phyloP scores from a whole-genome alignment of 2,797 vertebrate species.

The Stomatorhinus walkeri region DNA sequence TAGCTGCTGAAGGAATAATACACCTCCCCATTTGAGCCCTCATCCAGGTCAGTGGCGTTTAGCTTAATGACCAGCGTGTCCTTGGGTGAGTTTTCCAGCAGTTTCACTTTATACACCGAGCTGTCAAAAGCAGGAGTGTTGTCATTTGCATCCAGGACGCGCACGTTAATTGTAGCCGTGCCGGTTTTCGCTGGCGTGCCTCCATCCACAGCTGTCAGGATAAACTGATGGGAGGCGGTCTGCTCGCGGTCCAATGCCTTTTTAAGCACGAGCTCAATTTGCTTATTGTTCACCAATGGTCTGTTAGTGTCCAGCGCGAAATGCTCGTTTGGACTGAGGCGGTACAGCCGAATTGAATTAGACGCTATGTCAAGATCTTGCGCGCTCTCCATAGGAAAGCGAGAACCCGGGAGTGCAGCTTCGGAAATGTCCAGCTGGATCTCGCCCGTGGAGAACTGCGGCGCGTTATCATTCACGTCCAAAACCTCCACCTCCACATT shows the following conservation, averaged over 20 bases:
- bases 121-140: slow-evolving; percentile 85
- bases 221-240: slow-evolving; percentile 75
- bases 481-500: slow-evolving; percentile 82
- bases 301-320: slow-evolving; percentile 87
- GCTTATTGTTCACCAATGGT: slow-evolving; percentile 77
- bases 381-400: slow-evolving; percentile 85
- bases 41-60: slow-evolving; percentile 86
- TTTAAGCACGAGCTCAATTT: slow-evolving; percentile 88
- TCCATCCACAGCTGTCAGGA: slow-evolving; percentile 89
- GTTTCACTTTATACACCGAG: slow-evolving; percentile 80
- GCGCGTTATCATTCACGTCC: slow-evolving; percentile 88
- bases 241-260: slow-evolving; percentile 87
- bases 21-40: slow-evolving; percentile 85
- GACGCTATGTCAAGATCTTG: slow-evolving; percentile 81
- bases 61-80: slow-evolving; percentile 82
- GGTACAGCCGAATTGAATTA: slow-evolving; percentile 83
- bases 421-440: slow-evolving; percentile 86
- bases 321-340: slow-evolving; percentile 81
- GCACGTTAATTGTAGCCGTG: slow-evolving; percentile 76
- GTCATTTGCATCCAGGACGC: slow-evolving; percentile 90
- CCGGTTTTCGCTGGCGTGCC: slow-evolving; percentile 80
- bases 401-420: slow-evolving; percentile 78
- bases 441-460: slow-evolving; percentile 81
- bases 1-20: slow-evolving; percentile 89
- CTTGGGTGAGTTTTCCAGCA: slow-evolving; percentile 78